Base-by-base conservation (phyloP, 1,140 invertebrate species). In the Panagrolaimus sp. region DNA sequence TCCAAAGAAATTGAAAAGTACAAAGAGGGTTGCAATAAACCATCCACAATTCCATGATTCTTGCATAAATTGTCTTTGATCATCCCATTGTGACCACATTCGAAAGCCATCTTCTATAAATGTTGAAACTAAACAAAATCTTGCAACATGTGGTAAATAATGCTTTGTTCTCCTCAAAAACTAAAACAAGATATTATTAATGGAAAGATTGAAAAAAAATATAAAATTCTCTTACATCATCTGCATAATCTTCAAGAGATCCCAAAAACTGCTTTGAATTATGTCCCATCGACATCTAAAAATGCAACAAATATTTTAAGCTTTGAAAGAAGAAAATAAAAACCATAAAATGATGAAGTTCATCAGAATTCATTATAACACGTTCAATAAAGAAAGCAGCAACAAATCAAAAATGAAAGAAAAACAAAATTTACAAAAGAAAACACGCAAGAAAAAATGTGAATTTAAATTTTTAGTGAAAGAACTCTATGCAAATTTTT, bases 21-120 rank as follows among this genome's bases (percentile, higher is more conserved):
- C 92, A 85, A 96, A 95, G n/a, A 94, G 67, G 15, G 91, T 92
- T 5, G 92, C 92, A 47, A 97, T 83, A 82, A 96, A 90, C 81
- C 89, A 90, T 3, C 96, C 96, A 87, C 94, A 97, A n/a, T 90
- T 89, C 96, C 96, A 99, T 4, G 92, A 93, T 84, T 92, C 89
- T 83, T 78, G 73, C 92, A 98, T 97, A 82, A 98, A 99, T 81
- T 98, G 93, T 43, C 93, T 87, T 83, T 99, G 96, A 81, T 98
- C 94, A 43, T 89, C 89, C 96, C 96, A 99, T 85, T 99, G 96
- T 78, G 92, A 90, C 90, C 92, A 98, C 96, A 99, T 99, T 72
- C 96, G 89, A 46, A 98, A 87, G 0, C 96, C 96, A 89, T 99
- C 96, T 87, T 99, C 96, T 38, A 99, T 87, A 86, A 99, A 99